These are phyloP conservation scores for Rhingia rostrata DNA, from an alignment of 2,888 invertebrate genomes.

Conservation along the genomic window DNA sequence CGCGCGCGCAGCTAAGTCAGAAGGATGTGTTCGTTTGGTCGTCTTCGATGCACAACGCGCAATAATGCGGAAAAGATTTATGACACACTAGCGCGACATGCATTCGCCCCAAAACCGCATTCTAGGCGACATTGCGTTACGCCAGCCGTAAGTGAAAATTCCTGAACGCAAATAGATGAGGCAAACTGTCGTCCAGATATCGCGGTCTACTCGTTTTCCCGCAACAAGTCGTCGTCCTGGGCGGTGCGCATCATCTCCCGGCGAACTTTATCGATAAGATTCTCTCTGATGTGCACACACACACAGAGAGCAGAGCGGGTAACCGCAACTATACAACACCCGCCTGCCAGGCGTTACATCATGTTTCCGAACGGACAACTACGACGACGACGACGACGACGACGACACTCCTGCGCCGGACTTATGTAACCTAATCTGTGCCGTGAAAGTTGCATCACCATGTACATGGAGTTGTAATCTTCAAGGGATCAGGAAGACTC, in stretches of 20 bases:
- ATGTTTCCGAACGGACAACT: conserved; percentile 49
- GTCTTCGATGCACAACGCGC: conserved; percentile 5
- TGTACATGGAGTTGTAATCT: conserved; percentile 52
- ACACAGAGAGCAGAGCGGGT: conserved; percentile 34
- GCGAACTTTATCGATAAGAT: conserved; percentile 72
- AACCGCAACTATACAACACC: conserved; percentile 28
- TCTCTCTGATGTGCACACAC: conserved; percentile 28
- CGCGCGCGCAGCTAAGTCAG: not conserved
- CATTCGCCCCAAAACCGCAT: conserved; percentile 50
- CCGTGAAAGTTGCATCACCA: conserved; percentile 73
- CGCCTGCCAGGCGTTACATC: conserved; percentile 69
- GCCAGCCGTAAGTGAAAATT: conserved; percentile 67
- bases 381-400: conserved; percentile 16
- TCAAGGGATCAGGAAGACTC: conserved; percentile 67
- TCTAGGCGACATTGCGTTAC: conserved; percentile 40
- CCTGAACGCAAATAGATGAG: conserved; percentile 45
- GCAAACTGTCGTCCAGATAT: conserved; percentile 39
- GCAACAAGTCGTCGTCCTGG: conserved; percentile 65
- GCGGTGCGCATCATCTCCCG: conserved; percentile 61
- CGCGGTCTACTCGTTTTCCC: conserved; percentile 21
- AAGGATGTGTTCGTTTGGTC: conserved; percentile 40
- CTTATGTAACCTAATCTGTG: conserved; percentile 74
- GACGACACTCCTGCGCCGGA: conserved; percentile 38
- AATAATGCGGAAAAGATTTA: conserved; percentile 74
- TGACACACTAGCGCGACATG: conserved; percentile 72